Evolutionary conservation across 2,797 vertebrate genomes (phyloP), one percentile per base, ranked within the genome.

Genomic region (Sebastes nivosus): DNA sequence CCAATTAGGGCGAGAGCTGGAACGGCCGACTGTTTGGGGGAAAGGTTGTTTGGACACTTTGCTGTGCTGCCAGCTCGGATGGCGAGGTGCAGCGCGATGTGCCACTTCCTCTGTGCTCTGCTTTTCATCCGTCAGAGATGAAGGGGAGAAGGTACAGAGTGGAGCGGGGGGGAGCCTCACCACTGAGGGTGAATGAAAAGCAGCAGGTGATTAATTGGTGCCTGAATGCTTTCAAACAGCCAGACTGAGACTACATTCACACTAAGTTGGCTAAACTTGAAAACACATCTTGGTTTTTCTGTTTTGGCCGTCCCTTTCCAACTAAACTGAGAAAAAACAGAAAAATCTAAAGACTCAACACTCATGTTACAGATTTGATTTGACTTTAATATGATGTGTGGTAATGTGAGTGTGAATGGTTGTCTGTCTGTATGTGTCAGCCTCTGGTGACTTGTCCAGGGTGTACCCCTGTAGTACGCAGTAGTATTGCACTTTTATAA

Each of bases 21-120:
- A 70, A 79, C 27, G 63, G 80, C 67, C 22, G 30, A 69, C n/a
- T 84, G 81, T 82, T 87, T 77, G 83, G 72, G 74, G 46, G 46
- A 74, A 80, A 69, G 74, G 55, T 75, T 88, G 82, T 87, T 93
- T 85, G 81, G 87, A 87, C 78, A 83, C 79, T 84, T 84, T 75
- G 83, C 82, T 71, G 76, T 20, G 32, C 77, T 86, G 89, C 85
- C 89, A 89, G 84, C 75, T 82, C 80, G 30, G 69, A 82, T 79
- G 85, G 67, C 18, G 3, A 9, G 38, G 75, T 34, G 67, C 77
- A 74, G 74, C 72, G 24, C 25, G 13, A 77, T 75, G 83, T 75
- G 76, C 61, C 73, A 72, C 77, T 72, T 84, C 81, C 79, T 79
- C 64, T 72, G 63, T 57, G 67, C 61, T 88, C 84, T 85, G 84